Evolutionary conservation across 2,888 invertebrate species (phyloP), one percentile per base, ranked within the genome.

Genomic region (Drosophila melanosoma): DNA sequence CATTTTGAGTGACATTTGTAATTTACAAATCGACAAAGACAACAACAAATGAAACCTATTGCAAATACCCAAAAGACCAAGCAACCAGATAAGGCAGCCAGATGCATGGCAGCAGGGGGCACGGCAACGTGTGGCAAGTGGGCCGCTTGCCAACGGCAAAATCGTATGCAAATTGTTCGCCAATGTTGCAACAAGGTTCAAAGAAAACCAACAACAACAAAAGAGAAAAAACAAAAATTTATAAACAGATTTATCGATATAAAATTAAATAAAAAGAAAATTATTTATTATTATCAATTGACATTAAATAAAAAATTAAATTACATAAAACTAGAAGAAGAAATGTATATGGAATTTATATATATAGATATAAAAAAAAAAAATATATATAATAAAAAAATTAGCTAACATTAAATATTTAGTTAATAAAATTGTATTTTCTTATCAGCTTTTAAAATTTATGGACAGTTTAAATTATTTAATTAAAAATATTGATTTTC

Each of bases 61-160:
- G 42, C 11, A 48, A 72, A 60, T 57, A 57, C 42, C 48, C 51
- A 67, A 75, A 62, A 26, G 38, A 23, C 40, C n/a, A 56, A 36
- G 33, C 33, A 32, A 42, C 17, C 20, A 40, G 69, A 76, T 68
- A 72, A 73, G 71, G 35, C 68, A 74, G 45, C 15, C 23, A 73
- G 74, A 71, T 68, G 52, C 45, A 20, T 45, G 51, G 40, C 38
- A 49, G 57, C 53, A 60, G 61, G 69, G 57, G 77, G 68, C 74
- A 40, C 57, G 68, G 69, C 81, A 59, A 83, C 74, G 72, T 73
- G 58, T 87, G 87, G 71, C 87, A 82, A 60, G 33, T 71, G 70
- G 69, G 70, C 70, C 49, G 20, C 29, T 76, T 88, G 86, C 80
- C 90, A 85, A 85, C 77, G 73, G 54, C 74, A 64, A 35, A 59